Base-by-base conservation (phyloP, 2,888 invertebrate species). In the Oscheius sp. region DNA sequence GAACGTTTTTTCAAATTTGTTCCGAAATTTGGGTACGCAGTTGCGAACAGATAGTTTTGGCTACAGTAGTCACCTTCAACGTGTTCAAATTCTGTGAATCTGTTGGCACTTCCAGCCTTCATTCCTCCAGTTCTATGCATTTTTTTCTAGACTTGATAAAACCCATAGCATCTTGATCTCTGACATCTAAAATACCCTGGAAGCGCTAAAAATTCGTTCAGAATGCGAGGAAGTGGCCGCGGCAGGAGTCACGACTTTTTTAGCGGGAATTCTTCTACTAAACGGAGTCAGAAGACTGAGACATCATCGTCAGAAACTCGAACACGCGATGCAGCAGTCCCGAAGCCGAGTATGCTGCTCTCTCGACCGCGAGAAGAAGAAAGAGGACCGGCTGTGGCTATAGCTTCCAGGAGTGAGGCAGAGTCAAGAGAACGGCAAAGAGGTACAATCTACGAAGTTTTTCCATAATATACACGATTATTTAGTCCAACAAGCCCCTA, bases 401-500 rank as follows among this genome's bases (percentile, higher is more conserved):
- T n/a, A 35, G 37, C 60, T 11, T 53, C n/a, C 53, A 53, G n/a
- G 10, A 4, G 7, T 9, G 53, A 53, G 53, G 53, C 53, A 53
- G 53, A 53, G 53, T 4, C 13, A 7, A 2, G n/a, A 13, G 53
- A 53, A 29, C 4, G 53, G 11, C 53, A 13, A 53, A 3, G 53
- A 53, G 53, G 53, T 53, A 21, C 21, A 53, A 66, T 37, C 62
- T 73, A 42, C 7, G 7, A 5, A 5, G 3, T 42, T 42, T 42
- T 42, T 42, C 7, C 42, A 5, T 42, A 42, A 42, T 5, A 42
- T 7, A 42, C 42, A 7, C 3, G 7, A 42, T 42, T 42, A 42
- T 21, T 58, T 51, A 76, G 76, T 70, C 66, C 29, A 76, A 72
- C 37, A 68, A 60, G 47, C 68, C 72, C 62, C 74, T 48, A 70